phyloP scores from a whole-genome alignment of 2,888 invertebrate genomes.

The Meliscaeva auricollis region DNA sequence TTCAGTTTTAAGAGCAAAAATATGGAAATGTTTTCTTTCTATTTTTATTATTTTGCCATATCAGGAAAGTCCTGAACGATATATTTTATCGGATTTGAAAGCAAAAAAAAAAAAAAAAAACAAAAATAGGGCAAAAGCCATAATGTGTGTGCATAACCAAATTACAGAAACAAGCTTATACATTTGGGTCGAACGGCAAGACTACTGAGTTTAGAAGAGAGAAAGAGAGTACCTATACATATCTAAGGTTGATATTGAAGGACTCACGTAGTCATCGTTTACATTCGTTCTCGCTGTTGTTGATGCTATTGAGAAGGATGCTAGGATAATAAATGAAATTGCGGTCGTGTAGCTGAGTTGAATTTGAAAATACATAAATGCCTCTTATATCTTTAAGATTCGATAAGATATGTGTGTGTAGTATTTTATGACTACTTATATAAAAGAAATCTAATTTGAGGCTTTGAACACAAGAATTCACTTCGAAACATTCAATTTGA shows the following conservation, averaged over 20 bases:
- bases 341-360: slow-evolving; percentile 66
- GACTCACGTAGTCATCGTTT: slow-evolving; percentile 68
- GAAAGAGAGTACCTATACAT: too few relatives aligned
- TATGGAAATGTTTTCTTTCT: slow-evolving; percentile 53
- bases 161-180: slow-evolving; percentile 60
- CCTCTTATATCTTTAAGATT: slow-evolving; percentile 13
- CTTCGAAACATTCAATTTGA: slow-evolving; percentile 23
- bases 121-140: slow-evolving; percentile 38
- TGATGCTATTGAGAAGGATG: slow-evolving; percentile 34
- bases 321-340: slow-evolving; percentile 67
- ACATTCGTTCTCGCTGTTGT: slow-evolving; percentile 36
- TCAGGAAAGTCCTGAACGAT: slow-evolving; percentile 29
- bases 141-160: slow-evolving; percentile 66
- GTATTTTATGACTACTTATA: slow-evolving; percentile 12
- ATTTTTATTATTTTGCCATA: background rate
- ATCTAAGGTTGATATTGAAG: slow-evolving; percentile 21
- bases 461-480: slow-evolving; percentile 27
- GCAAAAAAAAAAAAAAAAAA: slow-evolving; percentile 6
- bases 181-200: slow-evolving; percentile 21
- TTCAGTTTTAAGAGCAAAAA: slow-evolving; percentile 33
- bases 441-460: slow-evolving; percentile 56
- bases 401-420: background rate
- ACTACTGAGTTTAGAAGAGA: background rate
- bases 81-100: slow-evolving; percentile 56
- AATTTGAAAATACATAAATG: slow-evolving; percentile 54